Conservation (phyloP, 2,113 vertebrate genomes). For the Salvator merianae region DNA sequence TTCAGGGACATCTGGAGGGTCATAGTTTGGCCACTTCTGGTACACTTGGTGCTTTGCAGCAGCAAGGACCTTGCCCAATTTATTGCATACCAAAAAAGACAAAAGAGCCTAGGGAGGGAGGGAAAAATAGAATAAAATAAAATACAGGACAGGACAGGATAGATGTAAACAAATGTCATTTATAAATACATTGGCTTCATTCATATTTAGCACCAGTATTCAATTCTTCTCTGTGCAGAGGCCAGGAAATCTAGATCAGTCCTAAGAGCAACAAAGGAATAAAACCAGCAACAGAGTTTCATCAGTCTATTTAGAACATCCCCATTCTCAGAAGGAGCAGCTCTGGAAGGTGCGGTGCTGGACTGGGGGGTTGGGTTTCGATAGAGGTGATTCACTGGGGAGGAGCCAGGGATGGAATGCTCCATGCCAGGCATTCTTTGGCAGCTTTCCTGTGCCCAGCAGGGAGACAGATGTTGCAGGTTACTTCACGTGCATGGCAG, state of each 20-base stretch:
- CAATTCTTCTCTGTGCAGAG: not conserved
- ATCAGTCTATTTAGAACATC: not conserved
- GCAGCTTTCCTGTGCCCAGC: not conserved
- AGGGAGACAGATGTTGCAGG: not conserved
- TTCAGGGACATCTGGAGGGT: no score
- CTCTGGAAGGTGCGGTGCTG: slow-evolving; percentile 4
- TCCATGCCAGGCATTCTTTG: not conserved
- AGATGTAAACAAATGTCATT: not conserved
- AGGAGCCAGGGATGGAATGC: not conserved
- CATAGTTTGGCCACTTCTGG: no score
- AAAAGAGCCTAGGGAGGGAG: not conserved
- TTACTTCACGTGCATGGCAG: not conserved
- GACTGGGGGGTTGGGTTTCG: slow-evolving; percentile 66
- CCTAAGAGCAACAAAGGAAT: not conserved
- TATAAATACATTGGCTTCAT: not conserved
- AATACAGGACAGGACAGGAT: not conserved
- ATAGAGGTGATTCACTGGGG: slow-evolving; percentile 59
- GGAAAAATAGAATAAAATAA: no score
- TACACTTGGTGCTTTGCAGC: no score
- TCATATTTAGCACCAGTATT: not conserved
- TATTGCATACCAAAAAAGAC: not conserved
- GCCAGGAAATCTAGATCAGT: not conserved
- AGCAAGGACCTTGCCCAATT: no score
- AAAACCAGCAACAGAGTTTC: not conserved
- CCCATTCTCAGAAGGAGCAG: not conserved